A percentile compares a stretch with the other conserved stretches of the same genome.
Conservation (phyloP, 2,888 invertebrate genomes). For the Cheiracanthium punctorium region DNA sequence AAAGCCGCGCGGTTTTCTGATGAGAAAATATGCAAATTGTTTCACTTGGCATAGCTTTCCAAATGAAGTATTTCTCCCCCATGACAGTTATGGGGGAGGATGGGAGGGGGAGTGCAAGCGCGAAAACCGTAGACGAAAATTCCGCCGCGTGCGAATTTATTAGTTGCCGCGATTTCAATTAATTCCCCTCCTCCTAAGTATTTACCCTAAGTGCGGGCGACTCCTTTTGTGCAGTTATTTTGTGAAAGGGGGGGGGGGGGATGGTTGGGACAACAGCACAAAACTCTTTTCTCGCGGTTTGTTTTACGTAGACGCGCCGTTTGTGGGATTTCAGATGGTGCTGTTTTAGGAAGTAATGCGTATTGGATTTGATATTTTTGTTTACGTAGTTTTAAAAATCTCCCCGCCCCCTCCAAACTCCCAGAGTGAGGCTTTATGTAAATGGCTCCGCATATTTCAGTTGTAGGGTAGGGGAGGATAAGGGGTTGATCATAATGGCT, state of each 20-base stretch:
- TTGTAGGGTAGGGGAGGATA: background rate
- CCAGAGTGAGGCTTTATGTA: no score
- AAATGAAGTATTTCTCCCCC: background rate
- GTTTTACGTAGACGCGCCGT: background rate
- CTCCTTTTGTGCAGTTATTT: no score
- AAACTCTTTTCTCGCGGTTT: background rate
- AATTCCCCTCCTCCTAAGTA: background rate
- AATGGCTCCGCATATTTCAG: background rate
- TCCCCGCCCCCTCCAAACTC: background rate
- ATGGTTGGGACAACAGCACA: background rate
- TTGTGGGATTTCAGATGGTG: background rate
- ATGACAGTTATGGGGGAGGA: background rate
- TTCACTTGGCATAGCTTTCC: background rate
- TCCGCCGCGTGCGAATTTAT: background rate
- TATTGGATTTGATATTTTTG: constrained; percentile 3
- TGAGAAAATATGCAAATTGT: constrained; percentile 12
- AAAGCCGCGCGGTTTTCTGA: background rate
- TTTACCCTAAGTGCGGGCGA: background rate
- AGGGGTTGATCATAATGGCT: no score
- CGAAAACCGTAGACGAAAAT: constrained; percentile 2
- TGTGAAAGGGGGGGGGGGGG: background rate
- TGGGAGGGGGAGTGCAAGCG: no score
- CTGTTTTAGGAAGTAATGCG: background rate
- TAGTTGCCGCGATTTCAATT: constrained; percentile 1
- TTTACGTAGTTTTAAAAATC: background rate